A percentile compares a stretch with the other conserved stretches of the same genome.
Evolutionary conservation across 2,888 invertebrate genomes (phyloP).

Genomic region (Ypsolopha scabrella): DNA sequence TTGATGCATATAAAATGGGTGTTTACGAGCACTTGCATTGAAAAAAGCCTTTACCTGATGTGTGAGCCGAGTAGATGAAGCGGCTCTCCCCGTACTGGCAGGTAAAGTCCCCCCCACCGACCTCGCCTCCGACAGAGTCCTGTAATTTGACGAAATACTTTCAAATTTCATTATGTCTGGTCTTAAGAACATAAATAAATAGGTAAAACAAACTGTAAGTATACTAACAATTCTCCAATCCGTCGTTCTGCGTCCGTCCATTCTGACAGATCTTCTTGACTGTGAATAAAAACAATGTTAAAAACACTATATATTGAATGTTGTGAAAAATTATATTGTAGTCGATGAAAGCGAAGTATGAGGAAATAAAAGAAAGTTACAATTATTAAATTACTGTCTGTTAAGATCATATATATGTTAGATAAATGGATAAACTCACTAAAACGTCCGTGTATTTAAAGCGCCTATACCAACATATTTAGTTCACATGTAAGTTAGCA

Average conservation of each 20-base stretch:
- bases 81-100: conserved; percentile 58
- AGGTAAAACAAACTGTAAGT: neutral
- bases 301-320: neutral
- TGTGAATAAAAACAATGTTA: conserved; percentile 22
- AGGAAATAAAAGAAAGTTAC: too few species aligned
- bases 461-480: too few species aligned
- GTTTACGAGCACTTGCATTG: too few species aligned
- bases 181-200: neutral
- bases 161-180: neutral
- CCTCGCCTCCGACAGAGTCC: conserved; percentile 58
- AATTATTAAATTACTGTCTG: too few species aligned
- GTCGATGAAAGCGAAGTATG: too few species aligned
- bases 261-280: conserved; percentile 63
- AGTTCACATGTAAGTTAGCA: too few species aligned
- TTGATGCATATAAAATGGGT: too few species aligned
- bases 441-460: too few species aligned
- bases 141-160: conserved; percentile 12
- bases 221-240: conserved; percentile 56
- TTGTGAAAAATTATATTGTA: too few species aligned
- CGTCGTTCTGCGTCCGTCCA: conserved; percentile 66
- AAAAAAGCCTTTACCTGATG: conserved; percentile 63
- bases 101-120: conserved; percentile 60
- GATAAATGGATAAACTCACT: too few species aligned
- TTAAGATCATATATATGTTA: too few species aligned
- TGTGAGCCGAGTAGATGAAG: conserved; percentile 55